These are phyloP conservation scores for Corythornis vintsioides DNA, from an alignment of 2,113 vertebrate species.

Conservation along the genomic window DNA sequence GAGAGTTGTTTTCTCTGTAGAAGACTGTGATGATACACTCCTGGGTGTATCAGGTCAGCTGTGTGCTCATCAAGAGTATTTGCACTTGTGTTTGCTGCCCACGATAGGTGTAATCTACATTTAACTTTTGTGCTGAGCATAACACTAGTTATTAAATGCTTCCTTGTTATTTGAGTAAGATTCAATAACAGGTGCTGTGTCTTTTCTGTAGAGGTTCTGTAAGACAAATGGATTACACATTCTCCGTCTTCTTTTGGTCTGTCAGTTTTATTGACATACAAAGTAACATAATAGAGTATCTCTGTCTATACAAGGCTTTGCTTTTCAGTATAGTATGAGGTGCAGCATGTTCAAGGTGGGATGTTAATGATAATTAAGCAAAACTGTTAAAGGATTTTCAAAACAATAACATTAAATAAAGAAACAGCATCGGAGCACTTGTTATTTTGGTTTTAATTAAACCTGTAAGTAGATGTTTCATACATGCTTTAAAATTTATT, in stretches of 20 bases:
- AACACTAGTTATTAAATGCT: slow-evolving; percentile 3
- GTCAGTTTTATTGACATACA: slow-evolving; percentile 46
- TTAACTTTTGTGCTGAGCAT: not conserved
- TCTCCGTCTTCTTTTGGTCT: slow-evolving; percentile 42
- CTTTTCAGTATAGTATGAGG: not conserved
- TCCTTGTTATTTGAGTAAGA: slow-evolving; percentile 11
- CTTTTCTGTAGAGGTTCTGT: slow-evolving; percentile 19
- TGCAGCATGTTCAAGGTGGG: not conserved
- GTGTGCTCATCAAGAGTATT: not conserved
- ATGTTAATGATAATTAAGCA: slow-evolving; percentile 36
- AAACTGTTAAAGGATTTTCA: slow-evolving; percentile 15
- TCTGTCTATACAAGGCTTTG: slow-evolving; percentile 20
- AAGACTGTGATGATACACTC: not conserved
- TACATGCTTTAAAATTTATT: not conserved
- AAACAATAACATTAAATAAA: not conserved
- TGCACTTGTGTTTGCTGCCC: not conserved
- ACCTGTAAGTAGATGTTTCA: not conserved
- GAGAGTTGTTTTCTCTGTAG: not conserved
- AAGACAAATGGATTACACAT: slow-evolving; percentile 45
- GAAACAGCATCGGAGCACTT: not conserved
- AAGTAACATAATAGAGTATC: not conserved
- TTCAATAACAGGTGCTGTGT: not conserved
- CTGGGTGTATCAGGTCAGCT: not conserved
- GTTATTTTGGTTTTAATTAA: not conserved
- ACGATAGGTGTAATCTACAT: not conserved